Base-by-base conservation (phyloP, 1,140 invertebrate genomes). In the Drosophila albomicans region DNA sequence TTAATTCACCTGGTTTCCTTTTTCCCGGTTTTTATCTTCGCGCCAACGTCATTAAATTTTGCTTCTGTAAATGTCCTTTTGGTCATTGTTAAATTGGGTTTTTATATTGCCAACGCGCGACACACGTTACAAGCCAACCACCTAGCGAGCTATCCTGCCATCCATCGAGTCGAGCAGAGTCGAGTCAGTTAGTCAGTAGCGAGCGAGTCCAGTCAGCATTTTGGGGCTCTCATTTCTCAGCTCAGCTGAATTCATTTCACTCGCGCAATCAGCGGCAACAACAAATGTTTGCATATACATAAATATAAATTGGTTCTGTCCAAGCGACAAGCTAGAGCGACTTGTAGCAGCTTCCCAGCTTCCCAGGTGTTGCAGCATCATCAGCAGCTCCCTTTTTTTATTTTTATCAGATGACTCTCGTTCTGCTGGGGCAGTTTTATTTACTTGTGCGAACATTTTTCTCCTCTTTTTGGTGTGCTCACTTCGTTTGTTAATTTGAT, bases 401-500 rank as follows among this genome's bases (percentile, higher is more conserved):
- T 20, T 86, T 87, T 82, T 87, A 87, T 87, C 79, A 78, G 78
- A 30, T 73, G 72, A 59, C 52, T 48, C 49, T 48, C 49, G 56
- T 32, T 71, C 52, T 70, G 68, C 62, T 74, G 69, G 84, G 72
- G 52, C 69, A 79, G 75, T 71, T 89, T 89, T 89, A 89, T 89
- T 90, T 89, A 89, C 85, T 81, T 81, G 65, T 66, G 71, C 66
- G 63, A 79, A 71, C 69, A 81, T 76, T 81, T 66, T 79, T 67
- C 2, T 68, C 49, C 49, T 74, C 80, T 78, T 80, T 56, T 78
- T 69, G 4, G 63, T 61, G 58, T 45, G 57, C 52, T 59, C 54
- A 28, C 64, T 65, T 75, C 38, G 75, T 79, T 78, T 89, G 81
- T 89, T 89, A 89, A 89, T 89, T 89, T 89, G 85, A 89, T 89